These are phyloP conservation scores for Megalopta genalis DNA, from an alignment of 1,140 invertebrate species.

Conservation along the genomic window DNA sequence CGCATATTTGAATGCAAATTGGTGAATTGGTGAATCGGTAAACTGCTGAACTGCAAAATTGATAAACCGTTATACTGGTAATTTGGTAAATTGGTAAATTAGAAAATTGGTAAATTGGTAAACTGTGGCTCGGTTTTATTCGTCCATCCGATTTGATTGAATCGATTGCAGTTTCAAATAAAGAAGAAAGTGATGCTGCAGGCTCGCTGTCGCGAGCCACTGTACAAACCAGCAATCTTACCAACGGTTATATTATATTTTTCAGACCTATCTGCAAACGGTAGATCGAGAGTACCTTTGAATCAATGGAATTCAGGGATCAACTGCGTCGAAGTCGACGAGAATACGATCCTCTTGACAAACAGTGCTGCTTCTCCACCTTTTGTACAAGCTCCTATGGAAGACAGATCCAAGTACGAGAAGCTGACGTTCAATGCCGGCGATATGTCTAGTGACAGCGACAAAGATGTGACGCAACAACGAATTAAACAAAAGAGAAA, in stretches of 20 bases:
- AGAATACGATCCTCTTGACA: constrained; percentile 69
- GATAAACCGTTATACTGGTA: no score
- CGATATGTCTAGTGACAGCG: constrained; percentile 83
- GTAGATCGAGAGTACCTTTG: constrained; percentile 52
- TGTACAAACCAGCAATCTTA: neutral
- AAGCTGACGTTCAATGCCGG: constrained; percentile 84
- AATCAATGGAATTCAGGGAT: constrained; percentile 69
- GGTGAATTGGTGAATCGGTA: no score
- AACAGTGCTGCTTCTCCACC: constrained; percentile 78
- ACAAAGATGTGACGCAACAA: constrained; percentile 75
- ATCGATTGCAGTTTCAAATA: no score
- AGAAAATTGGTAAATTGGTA: no score
- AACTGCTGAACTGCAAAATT: no score
- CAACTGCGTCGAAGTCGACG: constrained; percentile 56
- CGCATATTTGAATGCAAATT: neutral
- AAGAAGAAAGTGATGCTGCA: no score
- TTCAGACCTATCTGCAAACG: constrained; percentile 66
- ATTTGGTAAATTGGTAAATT: neutral
- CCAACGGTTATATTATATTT: constrained; percentile 53
- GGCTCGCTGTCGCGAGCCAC: no score
- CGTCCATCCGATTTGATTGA: no score
- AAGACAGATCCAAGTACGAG: constrained; percentile 90
- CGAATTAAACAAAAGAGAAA: constrained; percentile 72
- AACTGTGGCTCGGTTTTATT: no score
- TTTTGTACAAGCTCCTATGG: constrained; percentile 84